Conservation (phyloP, 2,797 vertebrate species). For the Morus bassanus region DNA sequence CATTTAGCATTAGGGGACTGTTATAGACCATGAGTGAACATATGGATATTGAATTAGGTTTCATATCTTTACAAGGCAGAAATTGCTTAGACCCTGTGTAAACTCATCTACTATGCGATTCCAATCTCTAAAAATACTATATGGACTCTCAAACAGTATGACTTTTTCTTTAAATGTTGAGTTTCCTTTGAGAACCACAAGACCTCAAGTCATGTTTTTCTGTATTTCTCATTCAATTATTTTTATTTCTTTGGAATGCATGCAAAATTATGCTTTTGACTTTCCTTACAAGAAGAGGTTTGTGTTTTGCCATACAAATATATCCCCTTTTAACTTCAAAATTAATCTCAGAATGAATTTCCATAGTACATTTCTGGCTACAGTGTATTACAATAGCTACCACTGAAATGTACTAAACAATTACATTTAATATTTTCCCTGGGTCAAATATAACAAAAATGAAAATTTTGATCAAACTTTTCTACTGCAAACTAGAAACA, state of each 20-base stretch:
- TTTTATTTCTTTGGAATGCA: neutral
- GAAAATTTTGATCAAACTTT: neutral
- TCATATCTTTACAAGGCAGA: neutral
- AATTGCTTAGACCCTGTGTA: neutral
- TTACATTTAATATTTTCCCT: neutral
- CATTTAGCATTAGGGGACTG: neutral
- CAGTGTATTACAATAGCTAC: neutral
- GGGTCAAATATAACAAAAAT: neutral
- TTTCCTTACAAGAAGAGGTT: neutral
- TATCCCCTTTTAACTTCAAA: neutral
- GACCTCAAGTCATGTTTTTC: neutral
- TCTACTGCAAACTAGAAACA: neutral
- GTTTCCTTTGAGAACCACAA: neutral
- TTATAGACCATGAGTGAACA: neutral
- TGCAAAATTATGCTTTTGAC: neutral
- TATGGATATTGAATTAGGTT: neutral
- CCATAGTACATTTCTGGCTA: neutral
- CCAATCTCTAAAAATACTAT: neutral
- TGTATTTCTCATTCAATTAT: neutral
- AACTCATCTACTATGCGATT: neutral
- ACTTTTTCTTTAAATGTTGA: neutral
- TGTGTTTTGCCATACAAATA: neutral
- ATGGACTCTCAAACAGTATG: neutral
- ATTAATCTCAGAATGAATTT: neutral
- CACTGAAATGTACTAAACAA: neutral